Evolutionary conservation across 2,113 vertebrate species (phyloP).

Genomic region (Donacobius atricapilla): DNA sequence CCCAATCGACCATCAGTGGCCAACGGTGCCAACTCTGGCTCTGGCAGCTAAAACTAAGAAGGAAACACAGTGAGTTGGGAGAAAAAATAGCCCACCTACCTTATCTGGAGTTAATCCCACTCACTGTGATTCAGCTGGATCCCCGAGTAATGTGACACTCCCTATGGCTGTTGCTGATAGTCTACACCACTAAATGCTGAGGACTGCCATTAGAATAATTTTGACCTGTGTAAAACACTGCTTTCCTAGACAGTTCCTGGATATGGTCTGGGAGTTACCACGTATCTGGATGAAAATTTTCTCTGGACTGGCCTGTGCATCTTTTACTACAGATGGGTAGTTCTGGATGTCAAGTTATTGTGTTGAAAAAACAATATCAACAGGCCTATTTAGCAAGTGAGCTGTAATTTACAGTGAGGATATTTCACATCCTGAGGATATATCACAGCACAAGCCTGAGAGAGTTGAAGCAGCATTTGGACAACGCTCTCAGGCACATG

Average conservation of each 20-base stretch:
- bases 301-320: not conserved
- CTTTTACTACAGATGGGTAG: not conserved
- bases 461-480: not conserved
- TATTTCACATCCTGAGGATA: not conserved
- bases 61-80: not conserved
- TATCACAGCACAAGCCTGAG: not conserved
- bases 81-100: not conserved
- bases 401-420: not conserved
- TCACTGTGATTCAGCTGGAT: not conserved
- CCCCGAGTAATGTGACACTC: not conserved
- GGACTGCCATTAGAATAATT: not conserved
- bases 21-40: not conserved
- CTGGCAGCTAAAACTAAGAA: not conserved
- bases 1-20: not conserved
- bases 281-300: not conserved
- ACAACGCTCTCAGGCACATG: not conserved
- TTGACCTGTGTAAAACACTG: not conserved
- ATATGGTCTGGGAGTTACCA: not conserved
- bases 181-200: not conserved
- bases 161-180: not conserved
- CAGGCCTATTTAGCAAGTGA: not conserved
- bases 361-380: not conserved
- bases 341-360: not conserved
- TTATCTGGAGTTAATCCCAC: not conserved
- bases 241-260: not conserved